Base-by-base conservation (phyloP, 1,140 invertebrate species). In the Caenorhabditis inopinata region DNA sequence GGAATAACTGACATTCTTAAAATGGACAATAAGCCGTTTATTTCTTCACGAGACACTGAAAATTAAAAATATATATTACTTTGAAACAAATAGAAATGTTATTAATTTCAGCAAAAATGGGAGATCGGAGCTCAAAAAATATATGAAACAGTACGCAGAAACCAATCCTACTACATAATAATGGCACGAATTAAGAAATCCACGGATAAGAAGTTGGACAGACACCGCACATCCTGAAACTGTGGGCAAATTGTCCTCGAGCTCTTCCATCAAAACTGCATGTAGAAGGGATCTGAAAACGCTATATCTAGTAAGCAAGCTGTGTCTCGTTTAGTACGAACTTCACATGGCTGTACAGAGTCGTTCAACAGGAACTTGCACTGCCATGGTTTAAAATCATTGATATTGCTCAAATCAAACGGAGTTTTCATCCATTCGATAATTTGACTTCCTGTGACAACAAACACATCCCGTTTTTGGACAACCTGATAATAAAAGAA, bases 371-470 rank as follows among this genome's bases (percentile, higher is more conserved):
- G 76, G 38, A 58, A 78, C 12, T 80, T 78, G 76, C 85, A 85
- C 27, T 83, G 74, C 85, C 86, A 86, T 6, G 82, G 62, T 4
- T 29, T 42, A 32, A 86, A 83, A 25, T 74, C 73, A 38, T 58
- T 68, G 9, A 87, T 21, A n/a, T 83, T 84, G n/a, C 58, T 46
- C 12, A 87, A 21, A 3, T 75, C 45, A 12, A 78, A 85, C 12
- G 85, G 85, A 21, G 51, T 73, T 51, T 77, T 73, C 48, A 88
- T 81, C 87, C 87, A 87, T 32, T 88, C 83, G 18, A 87, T 58
- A 5, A 83, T 78, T 45, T 88, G 85, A 12, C 25, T 27, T 68
- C 84, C 83, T 18, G 85, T 84, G 12, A 87, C 85, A 12, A 85
- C 81, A 49, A 76, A 87, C 11, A 86, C 85, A 49, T 87, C 85